Conservation (phyloP, 2,113 vertebrate species). For the Proteles cristata region DNA sequence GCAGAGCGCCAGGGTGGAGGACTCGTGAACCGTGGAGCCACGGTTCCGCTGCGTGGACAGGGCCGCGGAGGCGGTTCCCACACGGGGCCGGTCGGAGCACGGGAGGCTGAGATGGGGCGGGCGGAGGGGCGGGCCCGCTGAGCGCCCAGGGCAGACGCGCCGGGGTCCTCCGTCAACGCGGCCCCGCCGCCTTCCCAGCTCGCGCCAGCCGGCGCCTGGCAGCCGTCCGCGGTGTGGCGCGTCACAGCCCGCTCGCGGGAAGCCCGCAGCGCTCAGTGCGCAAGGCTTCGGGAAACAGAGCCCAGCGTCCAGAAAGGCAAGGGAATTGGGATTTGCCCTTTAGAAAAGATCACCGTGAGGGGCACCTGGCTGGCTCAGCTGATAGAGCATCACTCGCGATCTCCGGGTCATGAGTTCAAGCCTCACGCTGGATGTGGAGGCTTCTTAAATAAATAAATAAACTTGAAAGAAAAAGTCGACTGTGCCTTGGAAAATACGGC, state of each 20-base stretch:
- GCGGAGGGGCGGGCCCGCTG: too few relatives aligned
- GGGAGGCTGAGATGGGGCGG: neutral
- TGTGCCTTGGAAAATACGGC: neutral
- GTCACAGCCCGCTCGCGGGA: neutral
- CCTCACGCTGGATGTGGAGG: too few relatives aligned
- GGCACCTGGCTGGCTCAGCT: too few relatives aligned
- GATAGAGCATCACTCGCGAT: too few relatives aligned
- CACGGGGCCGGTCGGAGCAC: neutral
- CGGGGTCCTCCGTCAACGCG: neutral
- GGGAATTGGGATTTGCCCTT: neutral
- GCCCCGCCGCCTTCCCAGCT: neutral
- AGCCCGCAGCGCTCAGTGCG: neutral
- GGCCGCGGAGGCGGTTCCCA: neutral
- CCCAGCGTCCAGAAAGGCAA: neutral
- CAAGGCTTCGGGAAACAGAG: neutral
- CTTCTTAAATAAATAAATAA: too few relatives aligned
- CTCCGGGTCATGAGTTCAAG: too few relatives aligned
- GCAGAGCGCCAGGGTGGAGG: neutral
- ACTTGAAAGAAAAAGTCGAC: neutral
- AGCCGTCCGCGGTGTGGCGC: neutral
- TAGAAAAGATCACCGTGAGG: neutral
- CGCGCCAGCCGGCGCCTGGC: neutral
- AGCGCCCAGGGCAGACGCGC: neutral
- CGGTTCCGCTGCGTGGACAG: too few relatives aligned
- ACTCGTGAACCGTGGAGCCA: too few relatives aligned